phyloP scores from a whole-genome alignment of 2,888 invertebrate species.

The Hemistola chrysoprasaria region DNA sequence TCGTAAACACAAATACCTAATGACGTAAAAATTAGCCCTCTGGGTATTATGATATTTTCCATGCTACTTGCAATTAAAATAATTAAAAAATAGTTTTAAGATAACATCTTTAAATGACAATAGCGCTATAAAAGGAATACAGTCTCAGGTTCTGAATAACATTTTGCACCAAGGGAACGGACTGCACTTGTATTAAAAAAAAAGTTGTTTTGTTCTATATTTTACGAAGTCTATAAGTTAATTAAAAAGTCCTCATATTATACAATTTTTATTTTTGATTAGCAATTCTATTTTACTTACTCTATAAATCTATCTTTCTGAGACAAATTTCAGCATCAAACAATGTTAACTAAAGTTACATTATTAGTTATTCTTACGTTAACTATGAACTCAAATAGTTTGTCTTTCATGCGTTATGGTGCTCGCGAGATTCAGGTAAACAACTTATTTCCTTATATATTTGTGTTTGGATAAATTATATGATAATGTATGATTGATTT shows the following conservation, averaged over 20 bases:
- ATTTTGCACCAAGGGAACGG: too few species aligned
- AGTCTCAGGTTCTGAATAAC: too few species aligned
- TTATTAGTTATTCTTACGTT: background rate
- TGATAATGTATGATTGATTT: slow-evolving; percentile 6
- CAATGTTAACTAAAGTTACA: background rate
- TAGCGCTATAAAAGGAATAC: slow-evolving; percentile 21
- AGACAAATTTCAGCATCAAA: background rate
- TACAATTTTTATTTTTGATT: too few species aligned
- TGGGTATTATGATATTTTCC: too few species aligned
- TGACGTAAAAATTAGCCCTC: too few species aligned
- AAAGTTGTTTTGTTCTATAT: too few species aligned
- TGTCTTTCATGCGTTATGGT: slow-evolving; percentile 4
- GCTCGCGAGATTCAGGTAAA: slow-evolving; percentile 4
- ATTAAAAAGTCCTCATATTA: too few species aligned
- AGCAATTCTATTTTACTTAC: too few species aligned
- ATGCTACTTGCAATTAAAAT: slow-evolving; percentile 14
- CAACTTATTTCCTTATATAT: slow-evolving; percentile 2
- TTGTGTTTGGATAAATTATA: background rate
- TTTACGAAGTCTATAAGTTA: too few species aligned
- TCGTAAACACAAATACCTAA: too few species aligned
- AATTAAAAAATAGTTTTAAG: slow-evolving; percentile 14
- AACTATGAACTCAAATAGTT: slow-evolving; percentile 2
- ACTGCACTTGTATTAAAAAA: too few species aligned
- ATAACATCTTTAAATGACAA: slow-evolving; percentile 11
- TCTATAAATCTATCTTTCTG: too few species aligned